A percentile compares a stretch with the other conserved stretches of the same genome.
These are phyloP conservation scores for Crax fasciolata DNA, from an alignment of 2,797 vertebrate genomes.

Conservation along the genomic window DNA sequence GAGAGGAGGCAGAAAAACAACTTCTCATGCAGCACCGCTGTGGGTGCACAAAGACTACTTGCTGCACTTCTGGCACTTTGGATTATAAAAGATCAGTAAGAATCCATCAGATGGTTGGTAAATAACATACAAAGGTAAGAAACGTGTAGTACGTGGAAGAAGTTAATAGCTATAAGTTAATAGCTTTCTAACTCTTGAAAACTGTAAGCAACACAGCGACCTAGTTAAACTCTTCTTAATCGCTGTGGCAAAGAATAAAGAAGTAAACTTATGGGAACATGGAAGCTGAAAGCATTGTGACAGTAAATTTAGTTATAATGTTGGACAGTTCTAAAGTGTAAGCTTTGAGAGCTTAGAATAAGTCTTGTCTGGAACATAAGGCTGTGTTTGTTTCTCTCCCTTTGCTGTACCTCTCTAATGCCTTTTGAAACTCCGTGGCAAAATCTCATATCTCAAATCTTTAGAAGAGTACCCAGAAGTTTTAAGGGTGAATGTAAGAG, in stretches of 20 bases:
- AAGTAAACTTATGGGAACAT: background rate
- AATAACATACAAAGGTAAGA: background rate
- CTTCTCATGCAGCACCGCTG: background rate
- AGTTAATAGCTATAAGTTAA: background rate
- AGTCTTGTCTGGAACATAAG: background rate
- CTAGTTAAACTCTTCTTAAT: background rate
- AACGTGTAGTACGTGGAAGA: background rate
- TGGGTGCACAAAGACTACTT: no score
- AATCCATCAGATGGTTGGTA: background rate
- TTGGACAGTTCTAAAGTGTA: background rate
- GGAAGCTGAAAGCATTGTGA: background rate
- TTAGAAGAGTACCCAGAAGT: slow-evolving; percentile 38
- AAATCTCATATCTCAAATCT: slow-evolving; percentile 35
- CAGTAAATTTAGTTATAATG: background rate
- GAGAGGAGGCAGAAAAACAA: background rate
- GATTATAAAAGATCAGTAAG: background rate
- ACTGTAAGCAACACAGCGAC: background rate
- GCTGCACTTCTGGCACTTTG: background rate
- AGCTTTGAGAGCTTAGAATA: background rate
- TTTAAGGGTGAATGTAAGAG: slow-evolving; percentile 44
- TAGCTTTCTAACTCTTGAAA: background rate
- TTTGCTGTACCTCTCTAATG: background rate
- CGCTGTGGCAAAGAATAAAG: background rate
- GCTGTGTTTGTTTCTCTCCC: background rate
- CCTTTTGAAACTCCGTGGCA: slow-evolving; percentile 40